phyloP scores from a whole-genome alignment of 2,113 vertebrate genomes.

The Xerus inauris region DNA sequence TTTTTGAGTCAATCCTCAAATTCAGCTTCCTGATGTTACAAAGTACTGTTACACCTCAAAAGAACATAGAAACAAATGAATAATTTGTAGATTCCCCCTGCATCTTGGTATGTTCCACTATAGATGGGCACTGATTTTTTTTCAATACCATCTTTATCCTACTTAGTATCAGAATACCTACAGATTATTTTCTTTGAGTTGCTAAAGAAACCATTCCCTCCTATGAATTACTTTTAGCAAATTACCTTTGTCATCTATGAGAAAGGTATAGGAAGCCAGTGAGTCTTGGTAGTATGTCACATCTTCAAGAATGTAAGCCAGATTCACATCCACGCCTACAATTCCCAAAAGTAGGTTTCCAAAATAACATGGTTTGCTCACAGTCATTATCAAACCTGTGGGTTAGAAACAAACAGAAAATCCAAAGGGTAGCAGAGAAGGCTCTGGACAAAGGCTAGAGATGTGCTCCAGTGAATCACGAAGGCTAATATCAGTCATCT shows the following conservation, averaged over 20 bases:
- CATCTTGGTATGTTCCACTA: not conserved
- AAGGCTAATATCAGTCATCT: not conserved
- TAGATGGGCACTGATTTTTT: not conserved
- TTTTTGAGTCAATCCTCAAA: not conserved
- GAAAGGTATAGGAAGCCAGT: slow-evolving; percentile 97
- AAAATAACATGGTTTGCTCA: slow-evolving; percentile 98
- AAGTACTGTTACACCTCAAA: not conserved
- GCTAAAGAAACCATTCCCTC: not conserved
- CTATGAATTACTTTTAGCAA: not conserved
- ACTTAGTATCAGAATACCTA: not conserved
- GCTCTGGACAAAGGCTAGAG: not conserved
- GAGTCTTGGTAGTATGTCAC: slow-evolving; percentile 99
- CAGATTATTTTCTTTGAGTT: not conserved
- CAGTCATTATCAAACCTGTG: slow-evolving; percentile 97
- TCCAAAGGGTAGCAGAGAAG: not conserved
- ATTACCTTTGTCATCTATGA: slow-evolving; percentile 99
- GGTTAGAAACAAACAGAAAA: slow-evolving; percentile 41
- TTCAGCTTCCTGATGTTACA: not conserved
- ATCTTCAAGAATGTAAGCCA: slow-evolving; percentile 98
- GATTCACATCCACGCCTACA: slow-evolving; percentile 97
- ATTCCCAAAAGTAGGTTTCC: slow-evolving; percentile 98
- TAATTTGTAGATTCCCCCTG: not conserved
- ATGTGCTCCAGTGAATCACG: fast-evolving
- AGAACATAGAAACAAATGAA: not conserved
- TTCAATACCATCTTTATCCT: not conserved